Conservation (phyloP, 2,797 vertebrate genomes). For the Characodon lateralis region DNA sequence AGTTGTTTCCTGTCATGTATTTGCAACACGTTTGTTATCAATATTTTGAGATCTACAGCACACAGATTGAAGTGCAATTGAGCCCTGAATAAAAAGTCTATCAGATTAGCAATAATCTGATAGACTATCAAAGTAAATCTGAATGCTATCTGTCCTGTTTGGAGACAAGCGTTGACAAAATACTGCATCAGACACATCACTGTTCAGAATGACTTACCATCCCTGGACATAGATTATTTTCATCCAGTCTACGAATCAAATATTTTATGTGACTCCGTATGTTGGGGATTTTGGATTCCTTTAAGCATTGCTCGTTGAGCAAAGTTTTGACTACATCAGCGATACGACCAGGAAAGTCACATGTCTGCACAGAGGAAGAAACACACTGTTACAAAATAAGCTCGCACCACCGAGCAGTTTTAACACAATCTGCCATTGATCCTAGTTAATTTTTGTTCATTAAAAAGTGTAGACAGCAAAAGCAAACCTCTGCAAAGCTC, state of each 20-base stretch:
- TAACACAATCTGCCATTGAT: background rate
- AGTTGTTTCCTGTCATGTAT: background rate
- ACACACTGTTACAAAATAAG: background rate
- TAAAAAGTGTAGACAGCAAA: too few relatives aligned
- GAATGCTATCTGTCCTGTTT: background rate
- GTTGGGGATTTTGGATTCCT: fast-evolving
- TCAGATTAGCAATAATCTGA: too few relatives aligned
- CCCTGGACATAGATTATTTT: fast-evolving
- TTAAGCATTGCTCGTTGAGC: background rate
- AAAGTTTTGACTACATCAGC: background rate
- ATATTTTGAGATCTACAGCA: background rate
- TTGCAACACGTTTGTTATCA: background rate
- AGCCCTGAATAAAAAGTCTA: background rate
- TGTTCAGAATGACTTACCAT: conserved; percentile 13
- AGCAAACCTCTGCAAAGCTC: background rate
- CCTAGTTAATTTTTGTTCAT: background rate
- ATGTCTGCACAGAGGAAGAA: conserved; percentile 23
- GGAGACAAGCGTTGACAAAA: background rate
- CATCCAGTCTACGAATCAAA: fast-evolving
- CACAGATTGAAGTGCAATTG: background rate
- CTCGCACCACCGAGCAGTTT: background rate
- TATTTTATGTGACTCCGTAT: fast-evolving
- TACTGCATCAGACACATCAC: background rate
- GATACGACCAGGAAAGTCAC: background rate
- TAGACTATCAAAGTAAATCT: too few relatives aligned